These are phyloP conservation scores for Fissipunctia ypsillon DNA, from an alignment of 2,888 invertebrate genomes.

Conservation along the genomic window DNA sequence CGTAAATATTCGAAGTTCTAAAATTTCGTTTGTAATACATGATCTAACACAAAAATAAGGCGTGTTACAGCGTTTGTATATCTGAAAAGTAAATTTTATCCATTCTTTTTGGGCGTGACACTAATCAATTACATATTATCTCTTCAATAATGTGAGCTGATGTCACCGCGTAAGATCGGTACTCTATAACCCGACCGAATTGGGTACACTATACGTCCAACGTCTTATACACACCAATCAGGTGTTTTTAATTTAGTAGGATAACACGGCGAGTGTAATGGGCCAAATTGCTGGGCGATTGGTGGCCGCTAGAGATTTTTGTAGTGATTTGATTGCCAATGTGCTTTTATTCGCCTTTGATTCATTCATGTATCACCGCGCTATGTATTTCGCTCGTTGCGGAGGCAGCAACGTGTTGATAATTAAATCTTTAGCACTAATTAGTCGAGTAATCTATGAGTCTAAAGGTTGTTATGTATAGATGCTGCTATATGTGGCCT, in stretches of 20 bases:
- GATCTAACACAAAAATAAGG: constrained; percentile 35
- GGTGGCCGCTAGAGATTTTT: constrained; percentile 38
- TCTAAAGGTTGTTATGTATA: constrained; percentile 27
- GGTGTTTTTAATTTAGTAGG: constrained; percentile 52
- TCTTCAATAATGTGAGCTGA: constrained; percentile 82
- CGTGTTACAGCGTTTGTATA: constrained; percentile 13
- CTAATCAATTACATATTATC: constrained; percentile 84
- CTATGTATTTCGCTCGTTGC: constrained; percentile 8
- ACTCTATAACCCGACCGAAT: constrained; percentile 78
- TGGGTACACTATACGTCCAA: constrained; percentile 32
- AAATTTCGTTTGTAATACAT: background rate
- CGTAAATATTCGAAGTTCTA: constrained; percentile 13
- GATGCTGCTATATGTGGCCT: background rate
- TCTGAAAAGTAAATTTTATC: constrained; percentile 53
- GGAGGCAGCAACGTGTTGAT: background rate
- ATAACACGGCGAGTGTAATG: constrained; percentile 47
- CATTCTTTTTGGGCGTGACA: constrained; percentile 83
- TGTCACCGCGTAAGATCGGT: constrained; percentile 84
- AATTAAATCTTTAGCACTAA: constrained; percentile 11
- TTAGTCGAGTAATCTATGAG: constrained; percentile 8
- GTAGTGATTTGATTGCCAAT: constrained; percentile 58
- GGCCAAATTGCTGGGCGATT: constrained; percentile 52
- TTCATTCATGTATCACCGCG: constrained; percentile 47
- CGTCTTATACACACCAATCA: constrained; percentile 7
- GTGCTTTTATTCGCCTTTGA: constrained; percentile 46